Base-by-base conservation (phyloP, 2,888 invertebrate genomes). In the Tetragnatha montana region DNA sequence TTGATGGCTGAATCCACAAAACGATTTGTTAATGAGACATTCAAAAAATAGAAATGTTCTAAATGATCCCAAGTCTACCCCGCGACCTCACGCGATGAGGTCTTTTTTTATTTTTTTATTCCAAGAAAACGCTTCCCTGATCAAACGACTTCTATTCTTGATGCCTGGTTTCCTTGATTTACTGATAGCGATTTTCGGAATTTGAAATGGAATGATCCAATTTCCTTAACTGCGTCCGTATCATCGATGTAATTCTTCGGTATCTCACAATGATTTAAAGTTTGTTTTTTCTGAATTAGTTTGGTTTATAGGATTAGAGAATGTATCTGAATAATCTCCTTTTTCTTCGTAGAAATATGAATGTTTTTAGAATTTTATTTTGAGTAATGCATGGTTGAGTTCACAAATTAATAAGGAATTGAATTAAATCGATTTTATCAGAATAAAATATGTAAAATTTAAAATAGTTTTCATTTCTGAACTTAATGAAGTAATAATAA, bases 1-100 rank as follows among this genome's bases (percentile, higher is more conserved):
- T 74, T 74, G 82, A 74, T 82, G 47, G 19, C 19, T 74, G 82
- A 60, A 17, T n/a, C 73, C 51, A 71, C 50, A 22, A 17, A 35
- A 60, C 60, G 74, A 82, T 82, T 74, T 82, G 82, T 74, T 82
- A 82, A 82, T 82, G 82, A 82, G 82, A 74, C 74, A 73, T 51
- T 60, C 35, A 4, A 21, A 81, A 60, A 60, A 81, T 71, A 60
- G 74, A 74, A 82, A 82, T 50, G 21, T 35, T 35, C 12, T 10
- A 35, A 82, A 73, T 14, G 60, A 74, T 82, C 73, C 22, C n/a
- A 60, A 74, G 70, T 74, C n/a, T 6, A 51, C 74, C 51, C 82
- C 6, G n/a, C 50, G 73, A 82, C 73, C 74, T 74, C 74, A 74
- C 82, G 82, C 73, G 73, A 73, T 21, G 22, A 17, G 35, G 19